Evolutionary conservation across 35 echinoderm and acorn worm genomes (phyloP).

Genomic region (Stichopus chloronotus): DNA sequence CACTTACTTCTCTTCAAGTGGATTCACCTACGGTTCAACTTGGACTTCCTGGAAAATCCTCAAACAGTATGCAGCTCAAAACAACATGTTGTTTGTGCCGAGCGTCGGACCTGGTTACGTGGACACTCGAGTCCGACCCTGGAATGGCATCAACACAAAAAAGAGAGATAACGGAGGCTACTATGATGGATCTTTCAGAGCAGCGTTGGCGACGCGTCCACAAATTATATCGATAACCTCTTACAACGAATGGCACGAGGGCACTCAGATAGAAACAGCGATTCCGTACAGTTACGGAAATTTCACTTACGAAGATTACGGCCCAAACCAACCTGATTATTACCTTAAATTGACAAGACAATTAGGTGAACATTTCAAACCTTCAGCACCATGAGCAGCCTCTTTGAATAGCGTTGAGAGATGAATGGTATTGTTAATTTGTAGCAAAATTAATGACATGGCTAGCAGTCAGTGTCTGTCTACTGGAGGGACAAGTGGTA

Average conservation of each 20-base stretch:
- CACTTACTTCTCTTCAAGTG: constrained; percentile 93
- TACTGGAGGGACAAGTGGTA: no score
- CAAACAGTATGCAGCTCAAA: constrained; percentile 52
- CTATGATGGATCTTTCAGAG: constrained; percentile 77
- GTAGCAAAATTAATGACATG: no score
- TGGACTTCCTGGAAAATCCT: constrained; percentile 84
- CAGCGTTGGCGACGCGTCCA: constrained; percentile 65
- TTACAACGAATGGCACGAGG: constrained; percentile 99
- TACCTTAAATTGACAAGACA: constrained; percentile 82
- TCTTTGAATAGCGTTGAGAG: no score
- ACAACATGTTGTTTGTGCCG: constrained; percentile 77
- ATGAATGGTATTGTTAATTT: background rate
- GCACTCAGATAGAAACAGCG: constrained; percentile 89
- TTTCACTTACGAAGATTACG: constrained; percentile 81
- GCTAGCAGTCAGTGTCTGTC: no score
- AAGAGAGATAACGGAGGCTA: constrained; percentile 68
- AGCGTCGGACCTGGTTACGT: constrained; percentile 95
- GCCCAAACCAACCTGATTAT: constrained; percentile 70
- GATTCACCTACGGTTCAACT: constrained; percentile 85
- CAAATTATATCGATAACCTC: constrained; percentile 89
- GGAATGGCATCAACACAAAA: constrained; percentile 87
- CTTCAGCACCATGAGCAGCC: background rate
- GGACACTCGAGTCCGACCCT: constrained; percentile 80
- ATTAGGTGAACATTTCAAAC: constrained; percentile 43
- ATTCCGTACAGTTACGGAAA: constrained; percentile 72